Evolutionary conservation across 2,113 vertebrate genomes (phyloP).

Genomic region (Tylochromis polylepis): DNA sequence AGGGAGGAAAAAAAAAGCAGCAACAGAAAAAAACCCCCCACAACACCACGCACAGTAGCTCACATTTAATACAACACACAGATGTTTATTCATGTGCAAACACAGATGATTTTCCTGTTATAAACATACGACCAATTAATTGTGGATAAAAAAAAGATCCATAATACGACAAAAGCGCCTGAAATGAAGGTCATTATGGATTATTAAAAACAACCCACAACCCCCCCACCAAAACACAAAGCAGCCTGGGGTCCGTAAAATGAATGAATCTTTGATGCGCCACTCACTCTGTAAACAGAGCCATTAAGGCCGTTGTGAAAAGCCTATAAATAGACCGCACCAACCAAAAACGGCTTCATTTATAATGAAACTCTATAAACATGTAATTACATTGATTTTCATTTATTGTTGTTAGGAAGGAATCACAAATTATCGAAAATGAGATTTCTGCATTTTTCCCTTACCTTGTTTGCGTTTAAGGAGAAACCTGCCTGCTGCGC

Average conservation of each 20-base stretch:
- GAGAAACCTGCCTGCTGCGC: neutral
- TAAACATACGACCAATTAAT: neutral
- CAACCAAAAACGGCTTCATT: neutral
- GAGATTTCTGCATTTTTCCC: neutral
- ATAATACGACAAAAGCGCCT: neutral
- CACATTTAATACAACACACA: neutral
- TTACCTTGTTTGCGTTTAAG: slow-evolving; percentile 42
- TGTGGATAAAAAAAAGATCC: neutral
- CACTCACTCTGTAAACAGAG: slow-evolving; percentile 18
- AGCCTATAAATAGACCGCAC: neutral
- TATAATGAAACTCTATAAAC: neutral
- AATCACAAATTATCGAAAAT: neutral
- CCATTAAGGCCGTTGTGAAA: neutral
- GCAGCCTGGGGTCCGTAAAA: neutral
- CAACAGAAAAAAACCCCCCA: no score
- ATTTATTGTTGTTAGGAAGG: neutral
- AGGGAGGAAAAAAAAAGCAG: no score
- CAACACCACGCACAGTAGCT: neutral
- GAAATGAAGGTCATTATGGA: neutral
- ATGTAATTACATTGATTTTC: neutral
- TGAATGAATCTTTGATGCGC: neutral
- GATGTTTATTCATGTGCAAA: neutral
- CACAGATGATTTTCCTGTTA: neutral
- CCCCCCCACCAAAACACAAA: neutral
- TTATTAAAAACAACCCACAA: neutral